Evolutionary conservation across 2,888 invertebrate species (phyloP).

Genomic region (Epirrhoe alternata): DNA sequence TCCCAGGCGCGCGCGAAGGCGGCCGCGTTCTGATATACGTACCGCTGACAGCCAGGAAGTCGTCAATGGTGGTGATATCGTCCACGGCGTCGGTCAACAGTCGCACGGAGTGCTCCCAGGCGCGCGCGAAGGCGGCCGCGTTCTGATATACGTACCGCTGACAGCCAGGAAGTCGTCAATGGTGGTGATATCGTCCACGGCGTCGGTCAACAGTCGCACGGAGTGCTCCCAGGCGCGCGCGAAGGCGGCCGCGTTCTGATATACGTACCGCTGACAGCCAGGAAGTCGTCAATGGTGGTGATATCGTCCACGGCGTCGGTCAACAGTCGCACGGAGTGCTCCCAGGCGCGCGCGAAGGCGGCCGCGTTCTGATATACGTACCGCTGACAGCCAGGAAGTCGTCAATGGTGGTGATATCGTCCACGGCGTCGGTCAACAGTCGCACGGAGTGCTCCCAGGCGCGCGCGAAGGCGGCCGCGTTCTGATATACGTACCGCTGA

Average conservation of each 20-base stretch:
- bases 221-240: constrained; percentile 98
- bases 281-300: too few relatives aligned
- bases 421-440: too few relatives aligned
- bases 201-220: constrained; percentile 97
- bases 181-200: constrained; percentile 99
- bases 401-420: too few relatives aligned
- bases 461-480: constrained; percentile 87
- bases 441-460: too few relatives aligned
- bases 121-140: constrained; percentile 95
- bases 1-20: constrained; percentile 99
- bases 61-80: constrained; percentile 99
- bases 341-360: too few relatives aligned
- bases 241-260: constrained; percentile 97
- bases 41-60: constrained; percentile 98
- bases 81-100: constrained; percentile 99
- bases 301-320: too few relatives aligned
- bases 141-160: constrained; percentile 81
- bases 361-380: constrained; percentile 87
- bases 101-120: constrained; percentile 97
- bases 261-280: too few relatives aligned
- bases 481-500: constrained; percentile 76
- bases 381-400: too few relatives aligned
- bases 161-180: constrained; percentile 99
- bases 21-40: constrained; percentile 81
- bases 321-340: too few relatives aligned